Evolutionary conservation across 2,113 vertebrate genomes (phyloP).

Genomic region (Noctilio leporinus): DNA sequence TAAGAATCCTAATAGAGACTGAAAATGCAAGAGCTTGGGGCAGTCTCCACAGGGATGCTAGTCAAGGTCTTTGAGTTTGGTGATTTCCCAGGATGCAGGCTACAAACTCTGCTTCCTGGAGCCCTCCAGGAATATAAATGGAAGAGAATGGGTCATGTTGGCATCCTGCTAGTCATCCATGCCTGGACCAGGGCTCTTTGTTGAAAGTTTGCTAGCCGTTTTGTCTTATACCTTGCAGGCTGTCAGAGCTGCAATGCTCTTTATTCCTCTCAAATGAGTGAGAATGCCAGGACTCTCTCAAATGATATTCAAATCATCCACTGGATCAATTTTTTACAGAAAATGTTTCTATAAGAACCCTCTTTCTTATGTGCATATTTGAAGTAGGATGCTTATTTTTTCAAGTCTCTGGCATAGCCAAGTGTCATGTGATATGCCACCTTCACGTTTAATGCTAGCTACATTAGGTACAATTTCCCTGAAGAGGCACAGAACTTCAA

Average conservation of each 20-base stretch:
- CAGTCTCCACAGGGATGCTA: not conserved
- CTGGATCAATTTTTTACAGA: not conserved
- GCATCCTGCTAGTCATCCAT: not conserved
- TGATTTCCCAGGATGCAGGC: not conserved
- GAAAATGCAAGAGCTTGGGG: not conserved
- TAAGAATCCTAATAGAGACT: not conserved
- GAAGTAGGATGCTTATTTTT: constrained; percentile 30
- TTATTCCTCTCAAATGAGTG: not conserved
- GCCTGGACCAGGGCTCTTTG: not conserved
- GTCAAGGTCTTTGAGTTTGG: not conserved
- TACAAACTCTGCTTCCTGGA: not conserved
- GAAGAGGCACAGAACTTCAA: not conserved
- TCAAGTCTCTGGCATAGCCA: not conserved
- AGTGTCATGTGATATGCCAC: not conserved
- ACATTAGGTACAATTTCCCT: constrained; percentile 35
- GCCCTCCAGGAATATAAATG: not conserved
- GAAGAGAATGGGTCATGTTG: not conserved
- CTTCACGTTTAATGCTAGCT: not conserved
- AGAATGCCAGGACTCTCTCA: not conserved
- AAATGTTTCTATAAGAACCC: not conserved
- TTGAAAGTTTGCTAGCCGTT: not conserved
- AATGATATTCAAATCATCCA: not conserved
- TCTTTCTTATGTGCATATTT: not conserved
- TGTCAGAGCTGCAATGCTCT: not conserved
- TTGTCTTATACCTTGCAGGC: not conserved